Base-by-base conservation (phyloP, 92 coral and sea anemone genomes). In the Parazoanthus darwini region DNA sequence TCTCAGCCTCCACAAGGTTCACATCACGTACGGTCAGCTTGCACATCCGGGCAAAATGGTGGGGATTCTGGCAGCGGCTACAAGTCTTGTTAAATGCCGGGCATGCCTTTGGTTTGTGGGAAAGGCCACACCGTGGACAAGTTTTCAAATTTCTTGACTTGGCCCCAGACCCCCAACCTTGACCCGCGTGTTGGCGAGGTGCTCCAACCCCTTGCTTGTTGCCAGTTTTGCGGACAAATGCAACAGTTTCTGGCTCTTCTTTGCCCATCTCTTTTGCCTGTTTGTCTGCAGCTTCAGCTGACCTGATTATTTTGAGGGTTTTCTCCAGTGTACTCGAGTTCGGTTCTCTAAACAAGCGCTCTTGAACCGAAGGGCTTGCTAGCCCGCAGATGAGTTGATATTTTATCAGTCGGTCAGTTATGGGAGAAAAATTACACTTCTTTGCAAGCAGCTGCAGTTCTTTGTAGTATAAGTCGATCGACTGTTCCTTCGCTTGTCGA, bases 391-490 rank as follows among this genome's bases (percentile, higher is more conserved):
- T n/a, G n/a, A n/a, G n/a, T n/a, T n/a, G n/a, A n/a, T n/a, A n/a
- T n/a, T n/a, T n/a, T n/a, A n/a, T 81, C 43, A 29, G 71, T 86
- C n/a, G n/a, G n/a, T n/a, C n/a, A 43, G 77, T 25, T 35, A 70
- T 77, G 9, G 48, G 82, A 3, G 71, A 43, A 81, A 88, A 80
- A 26, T 71, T 85, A 70, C 86, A 88, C 29, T 63, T 37, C 59
- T 70, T 88, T 22, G 86, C 77, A 4, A 70, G 48, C 7, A 25
- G 50, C 72, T 84, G 79, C 6, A 80, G 9, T 0, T 88, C 86
- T 14, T 66, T 81, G 8, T 39, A 78, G n/a, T 81, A 88, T 5
- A 67, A 79, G 74, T 81, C 87, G 15, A 82, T 88, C 50, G 87
- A 71, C 56, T 82, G 82, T 2, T 87, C 87, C 18, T 36, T 73